Evolutionary conservation across 2,113 vertebrate genomes (phyloP).

Genomic region (Spermophilus dauricus): DNA sequence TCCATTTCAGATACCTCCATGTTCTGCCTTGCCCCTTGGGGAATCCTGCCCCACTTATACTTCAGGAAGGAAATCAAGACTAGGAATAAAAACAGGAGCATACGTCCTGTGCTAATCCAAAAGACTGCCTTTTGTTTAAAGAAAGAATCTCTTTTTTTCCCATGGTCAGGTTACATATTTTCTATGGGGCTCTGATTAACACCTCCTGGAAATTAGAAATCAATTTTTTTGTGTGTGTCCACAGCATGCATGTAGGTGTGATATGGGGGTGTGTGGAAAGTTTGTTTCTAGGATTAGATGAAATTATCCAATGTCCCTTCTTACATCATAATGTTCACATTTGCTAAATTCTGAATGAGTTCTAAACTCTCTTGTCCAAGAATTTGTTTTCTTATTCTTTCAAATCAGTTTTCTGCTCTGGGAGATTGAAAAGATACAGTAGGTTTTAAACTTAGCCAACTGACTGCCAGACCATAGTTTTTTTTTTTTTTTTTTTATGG

Average conservation of each 20-base stretch:
- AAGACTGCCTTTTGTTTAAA: neutral
- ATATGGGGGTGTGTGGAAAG: neutral
- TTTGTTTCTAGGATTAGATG: slow-evolving; percentile 2
- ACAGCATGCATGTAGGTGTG: neutral
- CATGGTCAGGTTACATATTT: neutral
- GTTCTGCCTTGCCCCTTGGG: neutral
- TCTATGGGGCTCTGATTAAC: neutral
- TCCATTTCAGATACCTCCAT: neutral
- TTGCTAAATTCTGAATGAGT: slow-evolving; percentile 34
- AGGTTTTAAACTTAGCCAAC: neutral
- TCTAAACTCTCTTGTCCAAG: neutral
- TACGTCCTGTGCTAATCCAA: neutral
- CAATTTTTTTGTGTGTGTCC: neutral
- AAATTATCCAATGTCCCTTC: neutral
- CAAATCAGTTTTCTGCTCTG: neutral
- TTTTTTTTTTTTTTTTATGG: slow-evolving; percentile 35
- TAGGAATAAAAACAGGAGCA: neutral
- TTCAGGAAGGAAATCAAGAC: neutral
- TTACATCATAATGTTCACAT: slow-evolving; percentile 20
- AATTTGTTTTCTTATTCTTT: neutral
- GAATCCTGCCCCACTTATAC: neutral
- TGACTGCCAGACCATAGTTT: neutral
- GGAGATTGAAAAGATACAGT: neutral
- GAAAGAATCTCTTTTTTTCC: neutral
- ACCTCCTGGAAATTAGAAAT: neutral